Base-by-base conservation (phyloP, 64 coral and sea anemone genomes). In the Stichodactyla mertensii region DNA sequence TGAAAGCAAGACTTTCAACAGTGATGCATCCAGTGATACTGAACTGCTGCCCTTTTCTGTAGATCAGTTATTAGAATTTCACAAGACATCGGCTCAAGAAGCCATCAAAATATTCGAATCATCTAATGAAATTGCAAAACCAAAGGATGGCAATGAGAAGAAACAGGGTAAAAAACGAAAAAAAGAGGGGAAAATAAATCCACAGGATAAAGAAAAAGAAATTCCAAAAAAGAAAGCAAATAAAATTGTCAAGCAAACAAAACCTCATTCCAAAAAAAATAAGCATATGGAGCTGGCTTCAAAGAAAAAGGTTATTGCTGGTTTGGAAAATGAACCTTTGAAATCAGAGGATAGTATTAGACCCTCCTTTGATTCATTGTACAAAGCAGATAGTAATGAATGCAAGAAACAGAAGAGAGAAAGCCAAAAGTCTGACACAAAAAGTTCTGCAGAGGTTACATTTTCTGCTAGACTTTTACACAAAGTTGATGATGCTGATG, bases 151-250 rank as follows among this genome's bases (percentile, higher is more conserved):
- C 20, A 71, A 81, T 79, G 59, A 52, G 53, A 26, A 57, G 66
- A 66, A 92, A 83, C 52, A 51, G 55, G 28, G 19, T 16, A 86
- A 62, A 58, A 58, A 92, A 87, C 82, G 83, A 70, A 57, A 85
- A 64, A 55, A 81, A 81, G 78, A 81, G 20, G 6, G 8, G 12
- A 81, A 16, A 53, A 1, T 19, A 20, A 10, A 45, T 45, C 36
- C 36, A 45, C 36, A 81, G 36, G 78, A 81, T 55, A 55, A 16
- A 54, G 51, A 81, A 19, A 19, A 81, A 2, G 16, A 79, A 45
- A 16, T 31, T 79, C 36, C 26, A 51, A 22, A 16, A 52, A 53
- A 55, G 78, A 81, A 55, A 20, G 8, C 53, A 22, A 10, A 52
- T 15, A 81, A 55, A 81, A 74, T n/a, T 74, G 69, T 31, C 5